Conservation (phyloP, 2,113 vertebrate species). For the Paraplagusia blochii region DNA sequence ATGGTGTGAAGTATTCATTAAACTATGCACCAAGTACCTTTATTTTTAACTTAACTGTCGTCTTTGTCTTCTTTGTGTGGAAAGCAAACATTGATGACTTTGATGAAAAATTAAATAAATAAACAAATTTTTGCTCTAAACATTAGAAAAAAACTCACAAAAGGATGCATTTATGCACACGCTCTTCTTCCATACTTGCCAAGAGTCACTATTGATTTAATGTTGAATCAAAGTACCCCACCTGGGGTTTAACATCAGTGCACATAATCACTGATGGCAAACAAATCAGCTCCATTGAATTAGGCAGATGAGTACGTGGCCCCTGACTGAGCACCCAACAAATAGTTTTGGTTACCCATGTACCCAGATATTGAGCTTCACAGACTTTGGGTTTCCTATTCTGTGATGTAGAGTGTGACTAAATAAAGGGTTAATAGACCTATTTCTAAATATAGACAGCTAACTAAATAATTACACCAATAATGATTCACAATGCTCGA, state of each 20-base stretch:
- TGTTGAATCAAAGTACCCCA: slow-evolving; percentile 16
- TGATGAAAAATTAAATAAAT: too few relatives aligned
- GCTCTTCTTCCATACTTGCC: slow-evolving; percentile 6
- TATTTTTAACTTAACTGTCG: too few relatives aligned
- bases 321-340: slow-evolving; percentile 15
- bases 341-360: slow-evolving; percentile 12
- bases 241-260: slow-evolving; percentile 40
- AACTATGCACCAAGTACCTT: too few relatives aligned
- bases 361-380: slow-evolving; percentile 54
- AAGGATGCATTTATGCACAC: not conserved
- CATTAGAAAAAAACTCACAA: too few relatives aligned
- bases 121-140: not conserved
- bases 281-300: slow-evolving; percentile 55
- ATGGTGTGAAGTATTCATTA: too few relatives aligned
- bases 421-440: slow-evolving; percentile 30
- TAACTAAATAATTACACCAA: slow-evolving; percentile 58
- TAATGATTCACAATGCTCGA: slow-evolving; percentile 35
- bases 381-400: slow-evolving; percentile 14
- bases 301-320: not conserved
- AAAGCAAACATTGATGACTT: not conserved
- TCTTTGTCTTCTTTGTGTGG: not conserved
- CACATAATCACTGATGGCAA: slow-evolving; percentile 43
- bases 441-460: slow-evolving; percentile 56
- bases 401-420: slow-evolving; percentile 14
- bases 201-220: slow-evolving; percentile 31